These are phyloP conservation scores for Anguilla rostrata DNA, from an alignment of 2,113 vertebrate genomes.

Conservation along the genomic window DNA sequence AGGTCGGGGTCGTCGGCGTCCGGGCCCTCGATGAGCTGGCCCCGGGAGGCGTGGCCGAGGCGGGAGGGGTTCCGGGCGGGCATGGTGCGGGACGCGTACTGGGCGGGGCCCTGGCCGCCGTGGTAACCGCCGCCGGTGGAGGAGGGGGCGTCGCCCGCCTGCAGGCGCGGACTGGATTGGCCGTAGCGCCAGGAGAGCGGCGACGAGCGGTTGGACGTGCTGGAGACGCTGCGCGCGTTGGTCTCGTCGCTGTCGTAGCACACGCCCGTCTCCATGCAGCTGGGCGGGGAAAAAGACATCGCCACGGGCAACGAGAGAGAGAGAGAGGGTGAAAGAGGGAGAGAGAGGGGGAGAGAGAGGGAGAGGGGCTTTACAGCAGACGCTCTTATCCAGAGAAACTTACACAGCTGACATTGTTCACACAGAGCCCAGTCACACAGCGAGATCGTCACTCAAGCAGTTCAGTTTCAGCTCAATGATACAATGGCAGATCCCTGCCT, in stretches of 20 bases:
- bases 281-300: slow-evolving; percentile 42
- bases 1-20: slow-evolving; percentile 79
- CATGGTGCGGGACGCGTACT: slow-evolving; percentile 92
- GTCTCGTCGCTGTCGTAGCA: slow-evolving; percentile 95
- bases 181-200: slow-evolving; percentile 95
- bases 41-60: slow-evolving; percentile 86
- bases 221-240: slow-evolving; percentile 89
- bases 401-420: too few relatives aligned
- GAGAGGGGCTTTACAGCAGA: background rate
- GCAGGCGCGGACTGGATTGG: slow-evolving; percentile 92
- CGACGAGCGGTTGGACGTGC: slow-evolving; percentile 93
- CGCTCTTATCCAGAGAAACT: too few relatives aligned
- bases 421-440: too few relatives aligned
- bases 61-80: slow-evolving; percentile 89
- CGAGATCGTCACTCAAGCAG: too few relatives aligned
- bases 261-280: slow-evolving; percentile 85
- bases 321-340: background rate
- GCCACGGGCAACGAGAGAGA: slow-evolving; percentile 18
- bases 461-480: too few relatives aligned
- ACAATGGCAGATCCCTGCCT: too few relatives aligned
- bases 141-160: slow-evolving; percentile 90
- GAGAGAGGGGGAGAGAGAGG: background rate
- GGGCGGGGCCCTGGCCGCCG: slow-evolving; percentile 68
- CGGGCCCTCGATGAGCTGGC: slow-evolving; percentile 86
- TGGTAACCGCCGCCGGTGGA: slow-evolving; percentile 76